These are phyloP conservation scores for Eurosta solidaginis DNA, from an alignment of 1,140 invertebrate genomes.

Conservation along the genomic window DNA sequence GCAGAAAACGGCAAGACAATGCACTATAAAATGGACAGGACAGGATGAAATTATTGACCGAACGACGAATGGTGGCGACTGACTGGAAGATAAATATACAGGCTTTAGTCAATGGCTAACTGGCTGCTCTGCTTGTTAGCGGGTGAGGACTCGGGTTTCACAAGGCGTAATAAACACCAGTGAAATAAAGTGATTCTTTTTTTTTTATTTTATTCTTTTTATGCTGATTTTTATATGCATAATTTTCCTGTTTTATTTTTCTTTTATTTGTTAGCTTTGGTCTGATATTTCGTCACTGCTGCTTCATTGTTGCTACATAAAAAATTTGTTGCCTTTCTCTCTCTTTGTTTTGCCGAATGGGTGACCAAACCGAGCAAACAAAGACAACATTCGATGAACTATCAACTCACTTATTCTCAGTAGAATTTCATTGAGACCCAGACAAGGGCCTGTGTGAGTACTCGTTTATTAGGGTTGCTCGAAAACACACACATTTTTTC, in stretches of 20 bases:
- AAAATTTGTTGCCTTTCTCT: neutral
- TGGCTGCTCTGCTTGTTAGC: neutral
- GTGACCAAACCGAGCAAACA: neutral
- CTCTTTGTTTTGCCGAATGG: neutral
- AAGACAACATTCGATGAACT: conserved; percentile 14
- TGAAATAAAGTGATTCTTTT: conserved; percentile 50
- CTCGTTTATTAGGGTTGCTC: neutral
- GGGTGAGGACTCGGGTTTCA: neutral
- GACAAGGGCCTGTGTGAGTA: no score
- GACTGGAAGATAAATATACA: neutral
- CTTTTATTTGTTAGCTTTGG: neutral
- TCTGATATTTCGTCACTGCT: conserved; percentile 3
- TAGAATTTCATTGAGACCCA: neutral
- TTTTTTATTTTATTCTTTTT: conserved; percentile 41
- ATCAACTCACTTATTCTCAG: neutral
- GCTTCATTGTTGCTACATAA: neutral
- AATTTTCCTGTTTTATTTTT: conserved; percentile 7
- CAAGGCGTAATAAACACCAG: neutral
- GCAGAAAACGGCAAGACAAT: neutral
- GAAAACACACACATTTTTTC: no score
- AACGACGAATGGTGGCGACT: neutral
- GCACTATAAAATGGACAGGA: neutral
- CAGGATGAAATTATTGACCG: neutral
- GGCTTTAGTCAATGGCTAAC: neutral
- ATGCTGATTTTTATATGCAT: neutral